These are phyloP conservation scores for Mylabris sibirica DNA, from an alignment of 2,888 invertebrate genomes.

Conservation along the genomic window DNA sequence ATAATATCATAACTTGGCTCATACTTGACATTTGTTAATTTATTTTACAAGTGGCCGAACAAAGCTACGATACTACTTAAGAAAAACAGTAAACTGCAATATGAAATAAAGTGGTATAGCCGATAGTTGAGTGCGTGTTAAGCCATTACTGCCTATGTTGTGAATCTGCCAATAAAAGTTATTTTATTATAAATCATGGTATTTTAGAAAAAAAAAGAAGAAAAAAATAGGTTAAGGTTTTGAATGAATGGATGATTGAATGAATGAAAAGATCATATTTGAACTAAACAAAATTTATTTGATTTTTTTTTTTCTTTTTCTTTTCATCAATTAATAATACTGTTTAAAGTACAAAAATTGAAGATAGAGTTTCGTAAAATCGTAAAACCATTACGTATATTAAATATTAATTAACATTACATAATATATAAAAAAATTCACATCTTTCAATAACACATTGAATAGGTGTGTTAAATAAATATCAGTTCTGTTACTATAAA, in stretches of 20 bases:
- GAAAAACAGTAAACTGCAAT: too few species aligned
- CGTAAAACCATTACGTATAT: constrained; percentile 56
- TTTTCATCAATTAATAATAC: constrained; percentile 59
- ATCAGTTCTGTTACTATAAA: constrained; percentile 53
- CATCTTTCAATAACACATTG: constrained; percentile 48
- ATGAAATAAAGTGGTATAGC: too few species aligned
- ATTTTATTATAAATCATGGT: constrained; percentile 14
- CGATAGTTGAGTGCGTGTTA: constrained; percentile 18
- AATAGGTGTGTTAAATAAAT: constrained; percentile 49
- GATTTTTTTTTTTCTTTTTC: constrained; percentile 53
- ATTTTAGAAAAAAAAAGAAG: not conserved
- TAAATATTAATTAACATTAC: constrained; percentile 50
- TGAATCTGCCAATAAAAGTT: constrained; percentile 19
- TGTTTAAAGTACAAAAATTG: constrained; percentile 61
- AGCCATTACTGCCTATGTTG: constrained; percentile 18
- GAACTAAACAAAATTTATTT: constrained; percentile 58
- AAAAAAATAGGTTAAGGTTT: not conserved
- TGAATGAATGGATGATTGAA: not conserved
- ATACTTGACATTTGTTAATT: too few species aligned
- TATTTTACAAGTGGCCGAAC: too few species aligned
- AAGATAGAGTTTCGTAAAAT: constrained; percentile 53
- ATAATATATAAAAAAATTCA: constrained; percentile 51
- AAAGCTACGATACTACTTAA: too few species aligned
- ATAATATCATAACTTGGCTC: too few species aligned
- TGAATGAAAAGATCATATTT: constrained; percentile 27